Base-by-base conservation (phyloP, 1,140 invertebrate genomes). In the Globodera rostochiensis region DNA sequence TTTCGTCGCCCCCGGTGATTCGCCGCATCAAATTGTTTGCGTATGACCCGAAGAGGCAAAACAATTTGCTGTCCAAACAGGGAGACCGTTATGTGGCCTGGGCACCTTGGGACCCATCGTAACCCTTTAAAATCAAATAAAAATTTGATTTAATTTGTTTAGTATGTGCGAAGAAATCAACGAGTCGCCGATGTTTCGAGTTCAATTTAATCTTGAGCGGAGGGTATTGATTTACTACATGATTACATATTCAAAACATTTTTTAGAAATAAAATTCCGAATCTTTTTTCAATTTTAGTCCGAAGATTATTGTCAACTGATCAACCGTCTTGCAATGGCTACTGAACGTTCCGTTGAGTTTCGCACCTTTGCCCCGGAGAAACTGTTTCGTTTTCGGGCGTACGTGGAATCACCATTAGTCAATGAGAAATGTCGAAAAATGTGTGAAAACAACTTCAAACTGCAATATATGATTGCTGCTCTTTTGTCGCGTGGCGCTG, bases 381-480 rank as follows among this genome's bases (percentile, higher is more conserved):
- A 15, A 19, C 25, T 49, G 15, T 21, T 64, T 3, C 81, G 74
- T 4, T 80, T 82, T 46, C 25, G 36, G 6, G 60, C 66, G 19
- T 82, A 46, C 53, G 50, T 74, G 9, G 50, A 81, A 19, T 82
- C 81, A 15, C 81, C 81, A 2, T 45, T 82, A 21, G 66, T 57
- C 70, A 81, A 82, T 84, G 49, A 76, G 47, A n/a, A 79, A 21
- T 83, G 82, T 77, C 45, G n/a, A 49, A 3, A 49, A 66, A 25
- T 83, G 6, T 78, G 77, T 69, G 73, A 78, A 19, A 67, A 84
- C 50, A 78, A 85, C 36, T 85, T 86, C 53, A 67, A 85, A 47
- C 25, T 84, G n/a, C 36, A 60, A 45, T 85, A 85, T 45, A 86
- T 85, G 84, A 57, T 85, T 36, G 85, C 86, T 64, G 84, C 84